Evolutionary conservation across 2,113 vertebrate species (phyloP).

Genomic region (Chelonoidis abingdonii): DNA sequence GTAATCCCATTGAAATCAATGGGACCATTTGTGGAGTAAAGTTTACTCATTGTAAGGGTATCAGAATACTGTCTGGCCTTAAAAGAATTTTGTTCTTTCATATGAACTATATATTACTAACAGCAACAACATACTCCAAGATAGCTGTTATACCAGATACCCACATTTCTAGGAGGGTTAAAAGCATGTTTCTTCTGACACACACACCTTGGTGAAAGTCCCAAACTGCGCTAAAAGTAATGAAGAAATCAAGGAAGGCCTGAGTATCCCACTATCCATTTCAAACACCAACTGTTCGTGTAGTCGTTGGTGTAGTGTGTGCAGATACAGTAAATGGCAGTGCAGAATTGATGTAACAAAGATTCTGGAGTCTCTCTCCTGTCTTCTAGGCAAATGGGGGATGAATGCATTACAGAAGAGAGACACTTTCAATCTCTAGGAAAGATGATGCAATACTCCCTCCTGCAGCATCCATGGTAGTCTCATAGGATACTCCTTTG

Average conservation of each 20-base stretch:
- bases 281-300: background rate
- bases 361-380: background rate
- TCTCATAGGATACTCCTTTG: background rate
- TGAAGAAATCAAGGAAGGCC: background rate
- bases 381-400: background rate
- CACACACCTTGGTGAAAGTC: background rate
- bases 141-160: background rate
- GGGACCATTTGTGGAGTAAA: background rate
- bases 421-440: constrained; percentile 15
- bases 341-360: background rate
- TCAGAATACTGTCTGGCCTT: background rate
- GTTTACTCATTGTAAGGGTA: background rate
- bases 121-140: background rate
- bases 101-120: background rate
- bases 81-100: background rate
- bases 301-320: fast-evolving
- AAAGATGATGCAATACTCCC: background rate
- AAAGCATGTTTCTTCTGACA: background rate
- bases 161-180: background rate
- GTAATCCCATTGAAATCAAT: background rate
- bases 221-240: background rate
- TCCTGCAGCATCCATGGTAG: background rate
- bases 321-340: fast-evolving
- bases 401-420: constrained; percentile 30
- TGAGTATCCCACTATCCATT: background rate